Base-by-base conservation (phyloP, 2,888 invertebrate species). In the Agonum fuliginosum region DNA sequence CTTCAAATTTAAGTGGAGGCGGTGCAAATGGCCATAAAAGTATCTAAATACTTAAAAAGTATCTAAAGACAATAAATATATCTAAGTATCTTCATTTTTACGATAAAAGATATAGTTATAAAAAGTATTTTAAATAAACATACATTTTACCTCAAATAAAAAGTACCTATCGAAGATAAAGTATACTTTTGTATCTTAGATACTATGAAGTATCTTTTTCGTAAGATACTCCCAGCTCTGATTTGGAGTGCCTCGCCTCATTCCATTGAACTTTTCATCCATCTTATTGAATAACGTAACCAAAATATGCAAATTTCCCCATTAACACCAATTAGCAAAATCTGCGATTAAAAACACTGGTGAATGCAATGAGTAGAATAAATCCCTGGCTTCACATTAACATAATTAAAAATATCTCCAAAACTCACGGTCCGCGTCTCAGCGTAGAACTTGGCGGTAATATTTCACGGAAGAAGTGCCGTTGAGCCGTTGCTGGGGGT, bases 301-400 rank as follows among this genome's bases (percentile, higher is more conserved):
- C 24, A 54, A 54, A 54, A 54, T 54, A 54, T 54, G 54, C 54
- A 54, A 54, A 54, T 54, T 54, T 54, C 12, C 22, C 20, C 22
- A 54, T 54, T 54, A 54, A 54, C 54, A 54, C 24, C 54, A 54
- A 54, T 54, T 54, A 54, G 54, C n/a, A 54, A 24, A 54, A 54
- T 54, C 54, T 54, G 54, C 54, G 22, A 54, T 54, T 54, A 24
- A 24, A 48, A 54, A 54, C 54, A 54, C 24, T 20, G 54, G 20
- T 54, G 54, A 24, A 54, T 54, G n/a, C 22, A 54, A 54, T 54
- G 54, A 54, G 24, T 54, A 24, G 12, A 22, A 54, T 54, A 54
- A 54, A 54, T 54, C 22, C 54, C 54, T 24, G 12, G 20, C 19
- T 10, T 12, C 54, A 24, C 54, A 54, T 54, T 54, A 54, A 24